These are phyloP conservation scores for Tamandua tetradactyla DNA, from an alignment of 2,797 vertebrate species.

Conservation along the genomic window DNA sequence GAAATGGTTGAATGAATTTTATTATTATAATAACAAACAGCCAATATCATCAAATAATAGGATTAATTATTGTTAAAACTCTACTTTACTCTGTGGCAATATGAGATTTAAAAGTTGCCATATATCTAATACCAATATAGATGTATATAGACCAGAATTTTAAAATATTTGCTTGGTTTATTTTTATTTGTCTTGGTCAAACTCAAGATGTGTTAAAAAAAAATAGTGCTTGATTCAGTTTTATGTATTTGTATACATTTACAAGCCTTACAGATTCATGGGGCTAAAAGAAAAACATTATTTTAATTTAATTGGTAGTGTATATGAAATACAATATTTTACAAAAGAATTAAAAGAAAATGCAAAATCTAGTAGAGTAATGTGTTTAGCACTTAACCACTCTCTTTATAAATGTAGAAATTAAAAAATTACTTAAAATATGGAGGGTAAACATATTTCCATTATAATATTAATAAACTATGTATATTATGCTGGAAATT, in stretches of 20 bases:
- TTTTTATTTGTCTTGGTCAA: conserved; percentile 43
- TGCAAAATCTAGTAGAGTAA: neutral
- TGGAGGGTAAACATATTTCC: neutral
- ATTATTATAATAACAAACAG: neutral
- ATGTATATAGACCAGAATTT: conserved; percentile 39
- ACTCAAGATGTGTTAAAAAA: conserved; percentile 37
- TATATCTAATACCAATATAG: neutral
- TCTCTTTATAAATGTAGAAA: conserved; percentile 4
- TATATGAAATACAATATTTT: neutral
- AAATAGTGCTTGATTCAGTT: conserved; percentile 6
- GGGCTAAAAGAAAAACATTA: conserved; percentile 33
- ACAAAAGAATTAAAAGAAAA: neutral
- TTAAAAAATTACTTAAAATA: conserved; percentile 19
- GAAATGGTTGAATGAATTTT: conserved; percentile 1
- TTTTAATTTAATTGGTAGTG: conserved; percentile 29
- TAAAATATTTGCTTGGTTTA: conserved; percentile 15
- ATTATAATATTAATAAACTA: neutral
- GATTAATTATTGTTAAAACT: conserved; percentile 20
- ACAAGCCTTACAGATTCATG: conserved; percentile 21
- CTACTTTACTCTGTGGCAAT: neutral
- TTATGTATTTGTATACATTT: conserved; percentile 47
- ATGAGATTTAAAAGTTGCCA: neutral
- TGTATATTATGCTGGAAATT: neutral
- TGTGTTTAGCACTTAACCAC: neutral
- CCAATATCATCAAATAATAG: neutral